phyloP scores from a whole-genome alignment of 2,113 vertebrate genomes.

The Hydrochoerus hydrochaeris region DNA sequence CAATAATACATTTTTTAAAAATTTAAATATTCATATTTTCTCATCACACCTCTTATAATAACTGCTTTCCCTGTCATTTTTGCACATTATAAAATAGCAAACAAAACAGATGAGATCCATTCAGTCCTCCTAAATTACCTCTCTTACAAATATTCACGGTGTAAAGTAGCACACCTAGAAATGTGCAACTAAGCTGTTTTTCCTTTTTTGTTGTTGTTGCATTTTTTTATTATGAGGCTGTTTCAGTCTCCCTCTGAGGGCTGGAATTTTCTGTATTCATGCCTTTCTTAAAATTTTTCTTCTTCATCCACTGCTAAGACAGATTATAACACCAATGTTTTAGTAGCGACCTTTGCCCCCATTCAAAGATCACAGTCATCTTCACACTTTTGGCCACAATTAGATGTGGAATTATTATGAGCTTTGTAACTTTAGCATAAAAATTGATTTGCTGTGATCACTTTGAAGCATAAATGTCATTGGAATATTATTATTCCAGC shows the following conservation, averaged over 20 bases:
- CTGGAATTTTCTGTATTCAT: not conserved
- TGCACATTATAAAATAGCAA: not conserved
- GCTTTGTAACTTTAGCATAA: slow-evolving; percentile 10
- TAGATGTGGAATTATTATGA: not conserved
- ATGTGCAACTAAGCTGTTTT: not conserved
- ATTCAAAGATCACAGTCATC: not conserved
- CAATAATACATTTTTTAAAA: not conserved
- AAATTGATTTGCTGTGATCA: slow-evolving; percentile 8
- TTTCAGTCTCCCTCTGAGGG: not conserved
- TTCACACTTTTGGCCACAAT: not conserved
- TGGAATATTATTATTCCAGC: not conserved
- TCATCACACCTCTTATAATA: not conserved
- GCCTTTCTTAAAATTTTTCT: not conserved
- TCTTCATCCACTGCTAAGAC: not conserved
- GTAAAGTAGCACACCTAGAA: not conserved
- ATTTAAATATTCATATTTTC: not conserved
- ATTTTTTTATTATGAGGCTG: not conserved
- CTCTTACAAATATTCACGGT: not conserved
- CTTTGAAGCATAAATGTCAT: slow-evolving; percentile 18
- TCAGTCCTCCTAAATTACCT: not conserved
- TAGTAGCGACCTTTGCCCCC: accelerated
- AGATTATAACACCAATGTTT: not conserved
- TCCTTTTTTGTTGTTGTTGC: not conserved
- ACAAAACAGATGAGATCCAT: not conserved
- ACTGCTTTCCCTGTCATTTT: not conserved